Percentiles rank a stretch among this genome's conserved stretches.
phyloP scores from a whole-genome alignment of 2,888 invertebrate species.

The Tetragnatha montana region DNA sequence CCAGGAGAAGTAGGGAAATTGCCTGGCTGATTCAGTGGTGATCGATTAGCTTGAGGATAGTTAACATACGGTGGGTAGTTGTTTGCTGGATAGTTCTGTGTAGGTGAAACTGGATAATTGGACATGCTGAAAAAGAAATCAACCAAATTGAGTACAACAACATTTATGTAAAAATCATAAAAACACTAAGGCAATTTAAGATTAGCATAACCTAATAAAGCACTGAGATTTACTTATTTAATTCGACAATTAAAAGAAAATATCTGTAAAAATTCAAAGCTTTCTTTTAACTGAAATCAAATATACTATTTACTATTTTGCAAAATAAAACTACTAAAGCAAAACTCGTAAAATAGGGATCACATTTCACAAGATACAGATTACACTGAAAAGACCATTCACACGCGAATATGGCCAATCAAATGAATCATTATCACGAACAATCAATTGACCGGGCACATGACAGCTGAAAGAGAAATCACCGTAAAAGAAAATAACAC shows the following conservation, averaged over 20 bases:
- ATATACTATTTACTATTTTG: not conserved
- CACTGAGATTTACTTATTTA: not conserved
- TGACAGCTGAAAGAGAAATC: too few species aligned
- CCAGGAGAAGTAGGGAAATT: conserved; percentile 1
- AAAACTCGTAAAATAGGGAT: not conserved
- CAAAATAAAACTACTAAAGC: not conserved
- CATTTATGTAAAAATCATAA: not conserved
- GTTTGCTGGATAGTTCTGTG: not conserved
- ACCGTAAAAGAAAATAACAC: too few species aligned
- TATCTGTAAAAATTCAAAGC: not conserved
- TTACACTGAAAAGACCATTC: too few species aligned
- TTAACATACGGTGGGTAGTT: conserved; percentile 1
- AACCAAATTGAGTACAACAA: not conserved
- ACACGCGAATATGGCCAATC: too few species aligned
- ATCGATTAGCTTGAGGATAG: not conserved
- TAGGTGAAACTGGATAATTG: conserved; percentile 23
- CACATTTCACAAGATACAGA: not conserved
- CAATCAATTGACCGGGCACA: too few species aligned
- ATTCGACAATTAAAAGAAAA: not conserved
- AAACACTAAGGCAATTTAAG: not conserved
- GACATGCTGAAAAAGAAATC: conserved; percentile 35
- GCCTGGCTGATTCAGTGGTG: not conserved
- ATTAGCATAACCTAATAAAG: not conserved
- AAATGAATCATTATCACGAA: too few species aligned
- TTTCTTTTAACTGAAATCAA: not conserved